These are phyloP conservation scores for Neelides sp. DNA, from an alignment of 1,140 invertebrate species.

Conservation along the genomic window DNA sequence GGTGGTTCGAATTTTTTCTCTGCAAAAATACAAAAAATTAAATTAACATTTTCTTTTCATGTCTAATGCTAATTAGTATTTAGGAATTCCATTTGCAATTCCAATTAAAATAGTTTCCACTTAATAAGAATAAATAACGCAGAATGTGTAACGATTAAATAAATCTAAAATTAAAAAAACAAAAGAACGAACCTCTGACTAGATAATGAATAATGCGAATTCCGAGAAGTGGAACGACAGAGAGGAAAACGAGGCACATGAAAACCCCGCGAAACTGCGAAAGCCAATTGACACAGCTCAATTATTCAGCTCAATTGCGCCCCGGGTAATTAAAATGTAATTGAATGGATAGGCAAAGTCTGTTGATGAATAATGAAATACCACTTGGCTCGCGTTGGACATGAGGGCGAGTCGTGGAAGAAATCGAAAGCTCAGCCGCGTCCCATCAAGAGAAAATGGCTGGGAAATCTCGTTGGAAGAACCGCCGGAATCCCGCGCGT, in stretches of 20 bases:
- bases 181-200: constrained; percentile 40
- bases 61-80: no score
- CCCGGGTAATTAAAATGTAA: no score
- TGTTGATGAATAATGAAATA: constrained; percentile 40
- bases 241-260: constrained; percentile 45
- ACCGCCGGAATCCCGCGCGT: constrained; percentile 47
- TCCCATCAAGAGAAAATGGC: constrained; percentile 63
- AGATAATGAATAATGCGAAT: constrained; percentile 44
- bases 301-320: constrained; percentile 1
- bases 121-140: no score
- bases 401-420: constrained; percentile 57
- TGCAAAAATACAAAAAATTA: constrained; percentile 34
- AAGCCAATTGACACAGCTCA: constrained; percentile 32
- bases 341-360: neutral
- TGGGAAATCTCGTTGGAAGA: constrained; percentile 47
- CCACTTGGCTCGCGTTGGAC: constrained; percentile 55
- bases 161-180: constrained; percentile 1
- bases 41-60: no score
- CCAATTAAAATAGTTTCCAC: no score
- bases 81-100: no score
- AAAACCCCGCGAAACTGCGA: constrained; percentile 59
- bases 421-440: constrained; percentile 49
- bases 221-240: constrained; percentile 50
- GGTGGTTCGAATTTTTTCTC: constrained; percentile 42
- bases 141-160: no score